A percentile compares a stretch with the other conserved stretches of the same genome.
Conservation (phyloP, 1,140 invertebrate species). For the Macrosteles quadrilineatus region DNA sequence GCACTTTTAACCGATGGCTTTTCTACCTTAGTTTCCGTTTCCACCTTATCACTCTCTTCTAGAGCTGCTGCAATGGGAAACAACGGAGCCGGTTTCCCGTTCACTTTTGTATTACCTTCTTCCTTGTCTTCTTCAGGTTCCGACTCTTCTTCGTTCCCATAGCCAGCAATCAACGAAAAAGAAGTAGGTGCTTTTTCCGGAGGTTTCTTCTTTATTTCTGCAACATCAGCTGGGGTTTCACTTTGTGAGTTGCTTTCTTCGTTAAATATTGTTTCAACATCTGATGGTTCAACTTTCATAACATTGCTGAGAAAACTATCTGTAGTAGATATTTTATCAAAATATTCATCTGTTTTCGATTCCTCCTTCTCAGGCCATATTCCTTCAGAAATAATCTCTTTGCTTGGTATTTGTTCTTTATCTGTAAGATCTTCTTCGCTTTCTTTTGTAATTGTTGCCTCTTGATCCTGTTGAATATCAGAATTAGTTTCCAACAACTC, state of each 20-base stretch:
- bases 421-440: too few species aligned
- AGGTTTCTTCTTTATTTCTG: too few species aligned
- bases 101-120: conserved; percentile 31
- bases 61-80: conserved; percentile 36
- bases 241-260: too few species aligned
- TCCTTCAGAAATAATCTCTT: neutral
- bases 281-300: too few species aligned
- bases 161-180: conserved; percentile 60
- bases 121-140: conserved; percentile 54
- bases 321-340: too few species aligned
- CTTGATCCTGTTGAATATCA: neutral
- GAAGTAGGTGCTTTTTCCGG: conserved; percentile 41
- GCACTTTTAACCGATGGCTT: neutral
- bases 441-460: too few species aligned
- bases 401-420: too few species aligned
- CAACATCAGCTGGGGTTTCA: too few species aligned
- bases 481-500: conserved; percentile 35
- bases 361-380: neutral
- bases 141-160: conserved; percentile 58
- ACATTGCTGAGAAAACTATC: too few species aligned
- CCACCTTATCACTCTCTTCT: too few species aligned
- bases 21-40: neutral
- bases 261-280: too few species aligned
- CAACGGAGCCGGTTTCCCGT: conserved; percentile 30
- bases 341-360: neutral